These are phyloP conservation scores for Dasypolia templi DNA, from an alignment of 2,888 invertebrate genomes.

Conservation along the genomic window DNA sequence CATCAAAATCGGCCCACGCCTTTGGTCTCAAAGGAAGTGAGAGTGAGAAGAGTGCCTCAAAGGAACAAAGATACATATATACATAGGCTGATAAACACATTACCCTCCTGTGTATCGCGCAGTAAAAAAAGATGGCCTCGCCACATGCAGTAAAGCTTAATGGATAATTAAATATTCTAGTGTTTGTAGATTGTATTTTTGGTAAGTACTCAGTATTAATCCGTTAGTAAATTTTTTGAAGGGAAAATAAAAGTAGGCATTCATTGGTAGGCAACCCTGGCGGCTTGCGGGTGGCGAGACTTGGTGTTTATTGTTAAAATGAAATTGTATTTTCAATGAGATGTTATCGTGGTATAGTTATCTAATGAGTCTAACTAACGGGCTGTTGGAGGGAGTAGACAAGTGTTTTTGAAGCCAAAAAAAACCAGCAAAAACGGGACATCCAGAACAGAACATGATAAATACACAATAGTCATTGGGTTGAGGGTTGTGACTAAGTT, in stretches of 20 bases:
- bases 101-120: too few relatives aligned
- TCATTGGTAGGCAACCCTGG: background rate
- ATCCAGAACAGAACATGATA: background rate
- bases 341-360: conserved; percentile 25
- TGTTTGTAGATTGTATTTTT: too few relatives aligned
- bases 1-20: too few relatives aligned
- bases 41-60: too few relatives aligned
- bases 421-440: too few relatives aligned
- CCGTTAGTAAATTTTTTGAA: background rate
- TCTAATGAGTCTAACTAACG: conserved; percentile 17
- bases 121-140: too few relatives aligned
- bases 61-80: too few relatives aligned
- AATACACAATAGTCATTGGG: background rate
- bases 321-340: conserved; percentile 30
- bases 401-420: background rate
- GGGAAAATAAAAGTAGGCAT: background rate
- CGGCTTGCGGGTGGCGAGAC: conserved; percentile 27
- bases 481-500: background rate
- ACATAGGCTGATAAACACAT: too few relatives aligned
- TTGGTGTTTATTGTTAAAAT: conserved; percentile 39
- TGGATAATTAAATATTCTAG: too few relatives aligned
- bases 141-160: too few relatives aligned
- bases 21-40: too few relatives aligned
- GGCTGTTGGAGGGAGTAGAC: conserved; percentile 4
- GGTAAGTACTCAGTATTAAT: background rate